Percentiles rank a stretch among this genome's conserved stretches.
These are phyloP conservation scores for Fregetta grallaria DNA, from an alignment of 2,113 vertebrate species.

Conservation along the genomic window DNA sequence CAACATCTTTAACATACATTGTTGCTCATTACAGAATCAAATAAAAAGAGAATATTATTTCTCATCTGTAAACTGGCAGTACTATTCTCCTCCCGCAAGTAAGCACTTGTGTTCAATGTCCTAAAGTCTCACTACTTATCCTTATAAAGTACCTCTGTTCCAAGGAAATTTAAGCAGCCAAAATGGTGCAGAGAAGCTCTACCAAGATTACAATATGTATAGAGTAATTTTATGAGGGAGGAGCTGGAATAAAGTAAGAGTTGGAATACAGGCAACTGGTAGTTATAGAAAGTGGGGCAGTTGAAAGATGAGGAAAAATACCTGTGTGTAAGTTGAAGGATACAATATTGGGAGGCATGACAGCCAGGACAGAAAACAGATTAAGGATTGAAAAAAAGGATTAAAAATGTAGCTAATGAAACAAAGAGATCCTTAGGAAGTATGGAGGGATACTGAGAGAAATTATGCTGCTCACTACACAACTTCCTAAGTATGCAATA, in stretches of 20 bases:
- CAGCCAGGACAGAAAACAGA: neutral
- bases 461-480: neutral
- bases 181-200: neutral
- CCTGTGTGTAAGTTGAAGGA: accelerated
- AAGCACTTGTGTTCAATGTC: neutral
- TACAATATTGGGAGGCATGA: neutral
- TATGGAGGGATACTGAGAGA: neutral
- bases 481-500: neutral
- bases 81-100: neutral
- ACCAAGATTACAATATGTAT: neutral
- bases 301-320: neutral
- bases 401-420: neutral
- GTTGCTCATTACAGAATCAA: neutral
- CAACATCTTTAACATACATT: neutral
- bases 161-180: neutral
- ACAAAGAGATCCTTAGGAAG: neutral
- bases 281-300: neutral
- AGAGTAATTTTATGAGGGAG: neutral
- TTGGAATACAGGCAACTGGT: neutral
- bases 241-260: neutral
- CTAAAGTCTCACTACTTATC: neutral
- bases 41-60: neutral
- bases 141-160: neutral
- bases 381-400: neutral
- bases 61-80: neutral